Evolutionary conservation across 2,888 invertebrate genomes (phyloP), one percentile per base, ranked within the genome.

Genomic region (Sarcophaga rosellei): DNA sequence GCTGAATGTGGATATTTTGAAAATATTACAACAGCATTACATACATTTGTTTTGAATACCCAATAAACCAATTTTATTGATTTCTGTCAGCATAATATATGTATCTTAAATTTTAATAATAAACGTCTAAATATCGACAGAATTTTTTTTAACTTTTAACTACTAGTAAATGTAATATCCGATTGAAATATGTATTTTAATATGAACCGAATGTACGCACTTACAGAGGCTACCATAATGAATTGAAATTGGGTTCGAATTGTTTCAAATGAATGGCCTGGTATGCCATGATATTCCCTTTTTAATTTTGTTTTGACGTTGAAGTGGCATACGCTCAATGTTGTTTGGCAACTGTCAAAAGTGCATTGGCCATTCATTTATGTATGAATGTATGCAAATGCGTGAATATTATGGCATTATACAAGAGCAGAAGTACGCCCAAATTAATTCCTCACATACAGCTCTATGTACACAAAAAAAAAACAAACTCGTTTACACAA

Each of bases 291-390:
- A 25, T 57, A 61, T 74, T 73, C 57, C 68, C 35, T 69, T 81
- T 62, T 81, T 35, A 62, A 75, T 57, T 35, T 80, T n/a, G 21
- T 57, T 70, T 65, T 82, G 82, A 82, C 82, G 68, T 73, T 77
- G 85, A 85, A 87, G 87, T 87, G 83, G 87, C 87, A 74, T 85
- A 70, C 72, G 75, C 59, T 87, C 69, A 72, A 77, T 70, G 73
- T 80, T 76, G 77, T 78, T 85, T 79, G 81, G 83, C 83, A 81
- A 83, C 80, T 83, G 87, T 85, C 87, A 83, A 85, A 80, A 85
- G 81, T 85, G 69, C 85, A 81, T 78, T 81, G 82, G 69, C 79
- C 82, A 76, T 76, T 82, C 47, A 53, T 53, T 53, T 53, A 53
- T 53, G 5, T 53, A 53, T 17, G 17, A 15, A 53, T 53, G 53